Conservation (phyloP, 2,113 vertebrate species). For the Daboia siamensis region DNA sequence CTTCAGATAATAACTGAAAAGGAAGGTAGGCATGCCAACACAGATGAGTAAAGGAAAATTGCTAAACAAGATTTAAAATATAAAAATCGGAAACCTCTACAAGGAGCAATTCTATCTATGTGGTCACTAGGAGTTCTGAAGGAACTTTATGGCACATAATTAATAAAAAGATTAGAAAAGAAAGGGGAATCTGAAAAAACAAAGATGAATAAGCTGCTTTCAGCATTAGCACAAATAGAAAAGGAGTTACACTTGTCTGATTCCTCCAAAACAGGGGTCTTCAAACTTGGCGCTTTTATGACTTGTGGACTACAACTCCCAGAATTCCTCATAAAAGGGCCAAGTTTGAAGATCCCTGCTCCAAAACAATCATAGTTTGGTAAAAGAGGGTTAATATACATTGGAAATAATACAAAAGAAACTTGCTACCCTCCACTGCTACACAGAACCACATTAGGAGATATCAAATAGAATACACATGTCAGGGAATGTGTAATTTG, state of each 20-base stretch:
- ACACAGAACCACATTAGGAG: background rate
- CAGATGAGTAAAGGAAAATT: background rate
- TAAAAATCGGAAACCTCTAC: background rate
- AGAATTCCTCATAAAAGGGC: no score
- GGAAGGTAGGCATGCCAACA: background rate
- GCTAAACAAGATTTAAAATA: no score
- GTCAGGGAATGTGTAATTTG: background rate
- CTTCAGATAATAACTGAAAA: background rate
- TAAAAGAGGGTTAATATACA: no score
- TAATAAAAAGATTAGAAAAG: background rate
- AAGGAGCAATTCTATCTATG: background rate
- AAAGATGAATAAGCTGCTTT: background rate
- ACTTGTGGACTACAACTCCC: no score
- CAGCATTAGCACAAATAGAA: no score
- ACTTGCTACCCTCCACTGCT: background rate
- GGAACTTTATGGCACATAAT: background rate
- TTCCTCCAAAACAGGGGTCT: no score
- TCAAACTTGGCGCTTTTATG: no score
- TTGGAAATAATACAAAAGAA: no score
- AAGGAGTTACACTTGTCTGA: no score
- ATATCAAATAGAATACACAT: background rate
- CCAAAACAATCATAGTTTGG: no score
- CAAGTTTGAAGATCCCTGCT: no score
- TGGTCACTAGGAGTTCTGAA: background rate
- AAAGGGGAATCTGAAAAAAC: background rate